Base-by-base conservation (phyloP, 2,888 invertebrate species). In the Cremastobaeus sp. region DNA sequence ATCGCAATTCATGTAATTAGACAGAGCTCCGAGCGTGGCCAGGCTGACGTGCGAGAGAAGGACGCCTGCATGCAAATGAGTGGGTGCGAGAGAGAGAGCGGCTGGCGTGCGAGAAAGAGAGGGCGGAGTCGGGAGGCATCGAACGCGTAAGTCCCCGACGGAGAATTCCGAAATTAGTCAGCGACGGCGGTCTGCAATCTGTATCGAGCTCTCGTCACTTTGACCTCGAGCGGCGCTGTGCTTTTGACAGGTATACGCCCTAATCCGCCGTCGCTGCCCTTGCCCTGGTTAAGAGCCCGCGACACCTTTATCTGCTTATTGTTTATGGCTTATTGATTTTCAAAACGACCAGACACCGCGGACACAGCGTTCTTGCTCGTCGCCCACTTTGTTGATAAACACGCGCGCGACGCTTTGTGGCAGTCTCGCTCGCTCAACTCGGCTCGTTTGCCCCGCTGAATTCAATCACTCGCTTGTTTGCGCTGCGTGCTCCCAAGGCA, bases 131-230 rank as follows among this genome's bases (percentile, higher is more conserved):
- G 6, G 15, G 15, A 15, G 15, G 15, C 9, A 5, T 32, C 37
- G 21, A 37, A 52, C 52, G 50, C 37, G 14, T 39, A 43, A 64
- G 64, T 50, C 50, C 47, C 43, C 25, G 52, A 43, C 55, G 47
- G 65, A 55, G 55, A 65, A 55, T 65, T 65, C 65, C 65, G 65
- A 65, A 65, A 65, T 65, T 65, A 65, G 55, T 65, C 30, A 55
- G 54, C 59, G 9, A 11, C 15, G 9, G 41, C 30, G 11, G 20
- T 43, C 32, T 30, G 45, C 12, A 4, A 12, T 14, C 30, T 48
- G 17, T 21, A 21, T 20, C 20, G 21, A 45, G 45, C 28, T 45
- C 15, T 45, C 48, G 32, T 59, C 28, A 37, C 17, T 17, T 8
- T 17, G 37, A 37, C 37, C 35, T 9, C 55, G 39, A n/a, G 11